Conservation (phyloP, 2,113 vertebrate genomes). For the Daubentonia madagascariensis region DNA sequence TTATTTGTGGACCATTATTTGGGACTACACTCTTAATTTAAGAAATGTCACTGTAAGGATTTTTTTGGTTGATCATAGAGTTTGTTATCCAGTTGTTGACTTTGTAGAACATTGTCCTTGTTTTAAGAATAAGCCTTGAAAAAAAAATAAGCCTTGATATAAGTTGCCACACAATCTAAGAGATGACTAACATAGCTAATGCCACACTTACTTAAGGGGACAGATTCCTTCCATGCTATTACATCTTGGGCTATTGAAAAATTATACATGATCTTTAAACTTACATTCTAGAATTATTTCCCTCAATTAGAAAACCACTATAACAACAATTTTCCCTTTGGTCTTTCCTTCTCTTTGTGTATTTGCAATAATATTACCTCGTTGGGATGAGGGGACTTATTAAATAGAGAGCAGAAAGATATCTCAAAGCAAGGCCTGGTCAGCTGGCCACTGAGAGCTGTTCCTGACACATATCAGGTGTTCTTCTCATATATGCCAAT, state of each 20-base stretch:
- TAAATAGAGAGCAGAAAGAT: neutral
- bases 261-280: neutral
- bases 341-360: neutral
- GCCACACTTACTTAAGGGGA: neutral
- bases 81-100: neutral
- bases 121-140: slow-evolving; percentile 6
- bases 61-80: neutral
- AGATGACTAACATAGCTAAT: neutral
- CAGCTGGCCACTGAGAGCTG: neutral
- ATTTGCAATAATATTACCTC: neutral
- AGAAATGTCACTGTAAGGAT: neutral
- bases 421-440: neutral
- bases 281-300: neutral
- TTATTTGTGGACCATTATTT: neutral
- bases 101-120: neutral
- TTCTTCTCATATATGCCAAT: neutral
- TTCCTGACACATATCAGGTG: neutral
- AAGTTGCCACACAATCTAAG: neutral
- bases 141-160: neutral
- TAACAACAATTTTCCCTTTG: neutral
- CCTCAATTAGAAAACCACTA: neutral
- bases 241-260: neutral
- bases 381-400: neutral
- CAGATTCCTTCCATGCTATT: neutral
- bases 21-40: neutral